phyloP scores from a whole-genome alignment of 2,797 vertebrate genomes.

The Phoeniculus purpureus region DNA sequence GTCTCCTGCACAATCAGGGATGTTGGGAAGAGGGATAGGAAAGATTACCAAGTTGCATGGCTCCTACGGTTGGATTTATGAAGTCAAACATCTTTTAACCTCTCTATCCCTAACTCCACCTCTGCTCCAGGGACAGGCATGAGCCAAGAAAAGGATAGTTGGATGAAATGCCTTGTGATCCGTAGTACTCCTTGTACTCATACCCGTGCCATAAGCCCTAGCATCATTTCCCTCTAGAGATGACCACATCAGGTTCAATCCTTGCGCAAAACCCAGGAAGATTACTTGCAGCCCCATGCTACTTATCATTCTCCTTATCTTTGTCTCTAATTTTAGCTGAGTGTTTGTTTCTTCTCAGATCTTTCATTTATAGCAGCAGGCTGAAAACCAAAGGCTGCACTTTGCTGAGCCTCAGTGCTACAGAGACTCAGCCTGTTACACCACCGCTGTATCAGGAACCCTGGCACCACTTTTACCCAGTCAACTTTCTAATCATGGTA shows the following conservation, averaged over 20 bases:
- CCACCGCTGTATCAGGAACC: rapidly evolving
- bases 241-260: background rate
- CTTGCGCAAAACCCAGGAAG: background rate
- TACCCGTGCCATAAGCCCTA: background rate
- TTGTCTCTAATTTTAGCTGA: background rate
- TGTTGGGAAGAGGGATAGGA: background rate
- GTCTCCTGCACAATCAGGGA: background rate
- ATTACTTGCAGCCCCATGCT: background rate
- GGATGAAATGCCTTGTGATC: background rate
- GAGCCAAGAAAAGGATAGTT: background rate
- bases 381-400: background rate
- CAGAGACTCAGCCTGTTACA: background rate
- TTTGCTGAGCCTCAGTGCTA: background rate
- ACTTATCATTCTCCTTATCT: background rate
- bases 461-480: background rate
- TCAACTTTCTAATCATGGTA: background rate
- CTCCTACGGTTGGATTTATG: background rate
- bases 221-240: background rate
- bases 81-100: background rate
- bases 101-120: background rate
- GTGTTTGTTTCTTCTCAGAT: background rate
- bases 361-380: background rate
- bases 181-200: background rate
- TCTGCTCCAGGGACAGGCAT: background rate
- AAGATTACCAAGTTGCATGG: background rate